Percentiles rank a stretch among this genome's conserved stretches.
Conservation (phyloP, 2,113 vertebrate genomes). For the Rhinolophus ferrumequinum region DNA sequence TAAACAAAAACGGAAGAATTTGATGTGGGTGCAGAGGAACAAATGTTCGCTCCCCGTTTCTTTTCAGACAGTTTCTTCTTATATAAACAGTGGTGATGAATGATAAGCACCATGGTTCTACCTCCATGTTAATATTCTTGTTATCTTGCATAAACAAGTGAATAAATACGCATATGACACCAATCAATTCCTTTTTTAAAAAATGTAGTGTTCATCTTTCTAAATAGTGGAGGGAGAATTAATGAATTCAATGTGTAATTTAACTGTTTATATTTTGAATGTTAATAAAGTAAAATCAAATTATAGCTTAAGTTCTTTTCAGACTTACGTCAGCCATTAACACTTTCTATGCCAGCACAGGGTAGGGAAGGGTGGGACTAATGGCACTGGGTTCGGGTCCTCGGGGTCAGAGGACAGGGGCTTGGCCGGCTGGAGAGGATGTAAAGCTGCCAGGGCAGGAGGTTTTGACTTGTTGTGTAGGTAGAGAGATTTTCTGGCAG, state of each 20-base stretch:
- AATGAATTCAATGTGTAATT: constrained; percentile 86
- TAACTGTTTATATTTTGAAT: constrained; percentile 85
- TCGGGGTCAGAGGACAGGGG: neutral
- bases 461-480: neutral
- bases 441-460: neutral
- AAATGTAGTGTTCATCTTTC: constrained; percentile 85
- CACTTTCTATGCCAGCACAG: constrained; percentile 24
- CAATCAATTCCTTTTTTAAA: constrained; percentile 84
- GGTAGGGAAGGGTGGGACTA: fast-evolving
- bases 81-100: constrained; percentile 85
- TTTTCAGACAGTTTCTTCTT: constrained; percentile 83
- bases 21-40: constrained; percentile 77
- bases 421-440: neutral
- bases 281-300: constrained; percentile 82
- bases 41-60: constrained; percentile 79
- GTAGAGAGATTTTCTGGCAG: neutral
- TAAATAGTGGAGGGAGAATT: constrained; percentile 81
- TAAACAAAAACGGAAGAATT: constrained; percentile 76
- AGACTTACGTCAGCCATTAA: constrained; percentile 74
- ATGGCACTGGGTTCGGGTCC: neutral
- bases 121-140: constrained; percentile 86
- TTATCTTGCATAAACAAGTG: constrained; percentile 87
- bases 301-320: constrained; percentile 74
- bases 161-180: constrained; percentile 85
- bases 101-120: constrained; percentile 87